These are phyloP conservation scores for Liparis tanakae DNA, from an alignment of 2,797 vertebrate species.

Conservation along the genomic window DNA sequence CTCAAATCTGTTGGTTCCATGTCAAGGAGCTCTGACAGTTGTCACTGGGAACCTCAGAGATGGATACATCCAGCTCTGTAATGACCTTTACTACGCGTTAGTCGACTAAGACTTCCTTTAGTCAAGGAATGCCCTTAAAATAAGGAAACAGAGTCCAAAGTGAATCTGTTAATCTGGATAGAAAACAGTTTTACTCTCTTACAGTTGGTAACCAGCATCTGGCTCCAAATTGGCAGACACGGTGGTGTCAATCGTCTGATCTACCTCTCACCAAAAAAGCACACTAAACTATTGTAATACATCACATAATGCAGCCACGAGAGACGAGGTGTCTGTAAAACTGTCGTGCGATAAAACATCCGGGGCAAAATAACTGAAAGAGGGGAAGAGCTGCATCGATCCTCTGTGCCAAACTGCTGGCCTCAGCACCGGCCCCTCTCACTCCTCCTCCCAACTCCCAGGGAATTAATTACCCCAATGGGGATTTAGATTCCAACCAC, in stretches of 20 bases:
- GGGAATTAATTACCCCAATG: conserved; percentile 48
- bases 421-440: conserved; percentile 47
- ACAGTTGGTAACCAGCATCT: background rate
- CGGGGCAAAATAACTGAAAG: conserved; percentile 1
- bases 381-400: background rate
- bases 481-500: conserved; percentile 36
- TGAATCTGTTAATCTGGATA: background rate
- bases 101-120: background rate
- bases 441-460: conserved; percentile 56
- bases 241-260: background rate
- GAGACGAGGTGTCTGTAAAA: conserved; percentile 13
- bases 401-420: conserved; percentile 7
- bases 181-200: background rate
- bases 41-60: background rate
- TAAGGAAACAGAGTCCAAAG: background rate
- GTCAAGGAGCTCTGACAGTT: background rate
- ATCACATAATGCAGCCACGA: background rate
- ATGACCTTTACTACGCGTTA: background rate
- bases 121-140: background rate
- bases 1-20: background rate
- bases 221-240: conserved; percentile 1
- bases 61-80: background rate
- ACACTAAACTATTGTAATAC: background rate
- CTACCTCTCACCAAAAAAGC: background rate
- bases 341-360: conserved; percentile 1